Evolutionary conservation across 2,797 vertebrate species (phyloP), one percentile per base, ranked within the genome.

Genomic region (Catharus ustulatus): DNA sequence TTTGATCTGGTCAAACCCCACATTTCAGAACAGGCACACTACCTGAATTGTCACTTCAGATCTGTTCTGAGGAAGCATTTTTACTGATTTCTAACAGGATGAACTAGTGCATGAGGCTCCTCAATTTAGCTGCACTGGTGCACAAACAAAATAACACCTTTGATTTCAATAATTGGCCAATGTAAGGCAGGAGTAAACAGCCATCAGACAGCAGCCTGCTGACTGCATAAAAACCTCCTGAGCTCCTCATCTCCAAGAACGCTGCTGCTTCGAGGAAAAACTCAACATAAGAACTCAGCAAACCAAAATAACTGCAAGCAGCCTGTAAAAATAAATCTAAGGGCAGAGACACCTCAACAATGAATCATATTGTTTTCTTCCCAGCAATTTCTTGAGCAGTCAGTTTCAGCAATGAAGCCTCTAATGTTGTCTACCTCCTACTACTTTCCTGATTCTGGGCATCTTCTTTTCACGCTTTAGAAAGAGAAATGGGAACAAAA

Each of bases 361-460:
- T 97, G 97, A 97, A 97, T 97, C 96, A 97, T 78, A 96, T 91
- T 97, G 97, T 96, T 97, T 96, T 76, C 94, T 84, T 96, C 96
- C 96, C 95, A 87, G 90, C 87, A 90, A 97, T 97, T 97, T 94
- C 96, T 95, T 68, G 62, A 95, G 69, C 91, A 89, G 91, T 45
- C 95, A 88, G 73, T 95, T 96, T 90, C 93, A 77, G 92, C 83
- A 89, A 87, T 18, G 84, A 90, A 96, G 81, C 92, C 90, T 95
- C 72, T 77, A 69, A 40, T 49, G 86, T 52, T 91, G 75, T 34
- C 89, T 74, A 5, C 81, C 91, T 95, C 79, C 81, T 46, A 45
- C 81, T 73, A 83, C 83, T 94, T 91, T 52, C 40, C 76, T 90
- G 61, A 61, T 89, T n/a, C 72, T 67, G 85, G 45, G 67, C 58